Conservation (phyloP, 2,888 invertebrate genomes). For the Idaea biselata region DNA sequence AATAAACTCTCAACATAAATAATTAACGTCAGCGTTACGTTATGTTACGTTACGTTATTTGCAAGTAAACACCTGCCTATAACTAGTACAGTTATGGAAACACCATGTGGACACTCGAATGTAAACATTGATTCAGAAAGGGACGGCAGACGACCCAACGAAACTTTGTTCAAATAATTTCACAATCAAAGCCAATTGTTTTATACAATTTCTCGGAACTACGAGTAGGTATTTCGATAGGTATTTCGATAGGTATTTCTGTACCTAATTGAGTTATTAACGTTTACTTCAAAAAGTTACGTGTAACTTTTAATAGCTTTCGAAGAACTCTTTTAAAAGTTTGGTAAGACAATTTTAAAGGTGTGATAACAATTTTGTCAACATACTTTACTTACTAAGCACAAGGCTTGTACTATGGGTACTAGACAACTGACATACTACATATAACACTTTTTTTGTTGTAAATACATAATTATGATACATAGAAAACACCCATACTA, state of each 20-base stretch:
- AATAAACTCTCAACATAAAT: not conserved
- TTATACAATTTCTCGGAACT: not conserved
- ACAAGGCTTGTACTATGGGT: too few species aligned
- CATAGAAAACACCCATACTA: too few species aligned
- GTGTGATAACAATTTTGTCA: not conserved
- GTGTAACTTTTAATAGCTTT: slow-evolving; percentile 7
- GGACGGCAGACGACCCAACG: not conserved
- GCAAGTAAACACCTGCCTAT: not conserved
- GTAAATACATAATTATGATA: too few species aligned
- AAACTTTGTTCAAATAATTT: not conserved
- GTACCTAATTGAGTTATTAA: not conserved
- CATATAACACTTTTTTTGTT: too few species aligned
- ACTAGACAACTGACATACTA: too few species aligned
- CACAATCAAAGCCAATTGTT: not conserved
- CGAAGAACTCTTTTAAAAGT: not conserved
- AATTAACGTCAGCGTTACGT: not conserved
- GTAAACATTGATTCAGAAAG: not conserved
- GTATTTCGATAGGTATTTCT: too few species aligned
- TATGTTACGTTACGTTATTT: not conserved
- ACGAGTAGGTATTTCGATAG: not conserved
- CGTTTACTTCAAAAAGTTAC: slow-evolving; percentile 13
- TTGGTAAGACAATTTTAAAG: not conserved
- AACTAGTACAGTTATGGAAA: not conserved
- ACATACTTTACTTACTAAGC: too few species aligned
- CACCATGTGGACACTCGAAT: not conserved